Percentiles rank a stretch among this genome's conserved stretches.
phyloP scores from a whole-genome alignment of 1,140 invertebrate genomes.

The Samia ricini region DNA sequence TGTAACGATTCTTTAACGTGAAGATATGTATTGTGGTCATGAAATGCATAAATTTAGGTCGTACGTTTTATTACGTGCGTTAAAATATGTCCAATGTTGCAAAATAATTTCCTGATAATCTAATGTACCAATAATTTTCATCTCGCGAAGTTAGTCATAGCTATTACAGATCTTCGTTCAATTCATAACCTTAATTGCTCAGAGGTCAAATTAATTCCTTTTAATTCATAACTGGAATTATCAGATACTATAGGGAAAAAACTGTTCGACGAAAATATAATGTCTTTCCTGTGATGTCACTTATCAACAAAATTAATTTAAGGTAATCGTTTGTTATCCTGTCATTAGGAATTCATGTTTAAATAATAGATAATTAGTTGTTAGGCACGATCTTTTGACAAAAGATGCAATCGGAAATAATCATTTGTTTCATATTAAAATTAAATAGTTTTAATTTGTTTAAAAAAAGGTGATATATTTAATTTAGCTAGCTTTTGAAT shows the following conservation, averaged over 20 bases:
- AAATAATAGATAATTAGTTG: not conserved
- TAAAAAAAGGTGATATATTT: too few species aligned
- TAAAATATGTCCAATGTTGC: not conserved
- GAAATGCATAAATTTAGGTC: too few species aligned
- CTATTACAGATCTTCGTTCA: not conserved
- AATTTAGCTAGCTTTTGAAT: too few species aligned
- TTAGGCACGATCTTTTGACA: not conserved
- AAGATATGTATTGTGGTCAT: too few species aligned
- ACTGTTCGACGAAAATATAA: not conserved
- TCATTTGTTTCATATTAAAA: too few species aligned
- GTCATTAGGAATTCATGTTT: not conserved
- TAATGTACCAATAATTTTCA: not conserved
- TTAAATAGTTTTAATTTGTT: too few species aligned
- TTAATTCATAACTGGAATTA: slow-evolving; percentile 44
- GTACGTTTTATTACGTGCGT: too few species aligned
- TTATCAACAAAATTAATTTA: not conserved
- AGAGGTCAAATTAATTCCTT: slow-evolving; percentile 70
- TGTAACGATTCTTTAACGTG: too few species aligned
- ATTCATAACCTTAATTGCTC: slow-evolving; percentile 45
- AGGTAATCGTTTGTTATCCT: not conserved
- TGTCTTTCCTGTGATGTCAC: not conserved
- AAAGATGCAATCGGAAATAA: too few species aligned
- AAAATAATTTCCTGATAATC: not conserved
- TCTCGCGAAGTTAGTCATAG: slow-evolving; percentile 3
- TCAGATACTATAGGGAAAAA: not conserved